Base-by-base conservation (phyloP, 2,888 invertebrate genomes). In the Sclerodermus sp. region DNA sequence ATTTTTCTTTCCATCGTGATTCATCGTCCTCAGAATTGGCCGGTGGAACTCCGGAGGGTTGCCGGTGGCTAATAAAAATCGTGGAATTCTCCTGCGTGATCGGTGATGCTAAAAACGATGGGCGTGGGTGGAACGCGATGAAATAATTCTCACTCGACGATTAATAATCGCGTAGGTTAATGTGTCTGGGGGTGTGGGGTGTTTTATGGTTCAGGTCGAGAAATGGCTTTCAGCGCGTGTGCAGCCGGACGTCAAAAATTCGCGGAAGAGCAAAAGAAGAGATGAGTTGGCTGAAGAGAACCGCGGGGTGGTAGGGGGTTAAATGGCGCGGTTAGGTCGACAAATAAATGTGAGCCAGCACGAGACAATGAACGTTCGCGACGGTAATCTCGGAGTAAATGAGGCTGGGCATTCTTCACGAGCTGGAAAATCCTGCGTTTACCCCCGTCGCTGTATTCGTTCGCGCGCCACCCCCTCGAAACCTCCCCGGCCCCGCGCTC, bases 341-440 rank as follows among this genome's bases (percentile, higher is more conserved):
- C 41, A 23, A 41, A 41, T 41, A 23, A 41, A 41, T 29, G 41
- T 14, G 18, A 3, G 16, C 23, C 41, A 23, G 17, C 41, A n/a
- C 23, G 29, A n/a, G 41, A 41, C 41, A 41, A 41, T 41, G 41
- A 41, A 16, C 23, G 47, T 43, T 40, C 37, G 40, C 43, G 29
- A 42, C 57, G 51, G 49, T 52, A 57, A 54, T 57, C 54, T 47
- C 51, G 41, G 43, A 47, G 53, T 47, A 57, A 57, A 57, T 47
- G 57, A 57, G 57, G 57, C 52, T 49, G 51, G 49, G 51, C 45
- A 51, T 53, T 53, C 47, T 47, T 51, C 44, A 31, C 41, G 29
- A 41, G 41, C 41, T 41, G 41, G 41, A 41, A 41, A 41, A 41
- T 41, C 41, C 41, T 23, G n/a, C 23, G 23, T 41, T 41, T 16